Percentiles rank a stretch among this genome's conserved stretches.
These are phyloP conservation scores for Tauraco erythrolophus DNA, from an alignment of 2,113 vertebrate genomes.

Conservation along the genomic window DNA sequence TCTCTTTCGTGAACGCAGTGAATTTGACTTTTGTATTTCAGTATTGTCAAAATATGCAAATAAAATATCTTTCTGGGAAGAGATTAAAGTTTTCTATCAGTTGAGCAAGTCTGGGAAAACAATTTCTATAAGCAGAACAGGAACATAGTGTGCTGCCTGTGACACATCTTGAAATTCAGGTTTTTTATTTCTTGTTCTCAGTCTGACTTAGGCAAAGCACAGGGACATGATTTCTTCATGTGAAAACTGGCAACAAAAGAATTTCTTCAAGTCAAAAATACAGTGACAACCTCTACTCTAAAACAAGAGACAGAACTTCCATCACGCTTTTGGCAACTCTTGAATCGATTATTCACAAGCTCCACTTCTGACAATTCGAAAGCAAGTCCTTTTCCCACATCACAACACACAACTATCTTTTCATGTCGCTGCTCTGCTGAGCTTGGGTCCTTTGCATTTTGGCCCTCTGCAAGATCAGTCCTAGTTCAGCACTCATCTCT, in stretches of 20 bases:
- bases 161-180: slow-evolving; percentile 38
- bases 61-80: slow-evolving; percentile 17
- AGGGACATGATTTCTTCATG: not conserved
- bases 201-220: not conserved
- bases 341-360: not conserved
- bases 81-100: not conserved
- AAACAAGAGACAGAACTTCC: not conserved
- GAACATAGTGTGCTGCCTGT: slow-evolving; percentile 31
- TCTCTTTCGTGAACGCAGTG: not conserved
- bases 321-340: not conserved
- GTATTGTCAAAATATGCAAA: slow-evolving; percentile 50
- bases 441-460: not conserved
- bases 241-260: not conserved
- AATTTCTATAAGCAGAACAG: not conserved
- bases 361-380: not conserved
- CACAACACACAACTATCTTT: not conserved
- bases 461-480: not conserved
- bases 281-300: not conserved
- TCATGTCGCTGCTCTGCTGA: not conserved
- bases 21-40: not conserved
- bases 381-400: not conserved
- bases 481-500: not conserved
- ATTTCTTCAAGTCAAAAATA: not conserved
- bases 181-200: slow-evolving; percentile 11
- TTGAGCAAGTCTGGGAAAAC: slow-evolving; percentile 55